Evolutionary conservation across 53 echinoderm and acorn worm genomes (phyloP), one percentile per base, ranked within the genome.

Genomic region (Stichopus horrens): DNA sequence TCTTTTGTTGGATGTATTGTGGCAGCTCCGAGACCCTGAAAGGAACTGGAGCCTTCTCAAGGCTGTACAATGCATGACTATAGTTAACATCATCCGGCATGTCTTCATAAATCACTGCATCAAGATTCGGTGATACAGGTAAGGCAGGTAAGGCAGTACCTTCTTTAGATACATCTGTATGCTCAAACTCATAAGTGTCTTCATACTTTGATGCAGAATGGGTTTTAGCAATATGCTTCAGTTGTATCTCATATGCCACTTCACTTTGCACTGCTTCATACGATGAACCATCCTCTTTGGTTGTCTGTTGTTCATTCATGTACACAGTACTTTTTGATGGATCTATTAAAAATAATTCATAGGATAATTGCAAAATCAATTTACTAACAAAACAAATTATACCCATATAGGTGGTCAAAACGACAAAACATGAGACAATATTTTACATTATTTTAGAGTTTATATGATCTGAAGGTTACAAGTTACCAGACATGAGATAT

Each of bases 41-140:
- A 20, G 80, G 80, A 80, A 80, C 53, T 55, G 80, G 80, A 2
- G 56, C 80, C 19, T 80, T 57, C 7, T 10, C 56, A 16, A 16
- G n/a, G 80, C 4, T 57, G 55, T 80, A 80, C 21, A 80, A n/a
- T 55, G 80, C 80, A 0, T 54, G 55, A 53, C 57, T 57, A 13
- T 80, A 80, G 14, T 80, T 55, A n/a, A 21, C 18, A 37, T 55
- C 18, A 8, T 80, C 80, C 18, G 80, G 80, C 56, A 80, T 80
- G 20, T 80, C 80, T 56, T 80, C 55, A 55, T 80, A 80, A 21
- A 80, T 80, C 20, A 80, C 18, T 80, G 20, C 53, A 20, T 80
- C 80, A 71, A 71, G 71, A 71, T 71, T 20, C 4, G 18, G 71
- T 16, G 71, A 71, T 18, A 18, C 18, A 71, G 21, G 21, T n/a